Percentiles rank a stretch among this genome's conserved stretches.
Conservation (phyloP, 2,797 vertebrate genomes). For the Cirrhinus mrigala region DNA sequence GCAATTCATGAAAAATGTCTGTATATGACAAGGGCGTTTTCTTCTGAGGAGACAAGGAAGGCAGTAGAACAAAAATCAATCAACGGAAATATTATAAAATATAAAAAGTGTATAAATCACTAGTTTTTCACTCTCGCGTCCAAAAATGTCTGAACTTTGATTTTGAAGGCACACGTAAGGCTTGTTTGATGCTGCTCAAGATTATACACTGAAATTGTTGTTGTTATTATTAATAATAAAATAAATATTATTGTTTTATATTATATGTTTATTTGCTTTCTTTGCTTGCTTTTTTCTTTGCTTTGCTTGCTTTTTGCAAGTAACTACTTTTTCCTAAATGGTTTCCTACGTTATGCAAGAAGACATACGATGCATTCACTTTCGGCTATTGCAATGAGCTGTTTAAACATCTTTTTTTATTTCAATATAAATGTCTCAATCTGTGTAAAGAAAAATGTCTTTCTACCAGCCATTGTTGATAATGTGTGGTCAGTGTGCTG, state of each 20-base stretch:
- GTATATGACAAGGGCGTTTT: background rate
- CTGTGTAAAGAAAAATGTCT: background rate
- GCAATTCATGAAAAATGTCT: background rate
- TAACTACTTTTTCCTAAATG: background rate
- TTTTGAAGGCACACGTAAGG: background rate
- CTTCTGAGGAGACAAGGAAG: background rate
- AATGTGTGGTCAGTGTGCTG: background rate
- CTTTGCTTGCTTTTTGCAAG: too few relatives aligned
- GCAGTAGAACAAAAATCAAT: background rate
- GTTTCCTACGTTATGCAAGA: background rate
- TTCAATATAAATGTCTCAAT: background rate
- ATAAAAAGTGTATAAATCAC: too few relatives aligned
- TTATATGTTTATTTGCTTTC: background rate
- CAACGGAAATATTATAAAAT: background rate
- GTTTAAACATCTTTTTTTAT: background rate
- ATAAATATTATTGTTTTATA: background rate
- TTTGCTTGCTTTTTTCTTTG: too few relatives aligned
- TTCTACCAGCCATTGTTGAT: background rate
- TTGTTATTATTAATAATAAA: background rate
- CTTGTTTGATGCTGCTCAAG: background rate
- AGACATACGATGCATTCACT: background rate
- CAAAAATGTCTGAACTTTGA: background rate
- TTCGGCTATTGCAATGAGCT: background rate
- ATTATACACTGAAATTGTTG: background rate
- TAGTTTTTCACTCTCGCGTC: too few relatives aligned